phyloP scores from a whole-genome alignment of 2,113 vertebrate genomes.

The Ia io region DNA sequence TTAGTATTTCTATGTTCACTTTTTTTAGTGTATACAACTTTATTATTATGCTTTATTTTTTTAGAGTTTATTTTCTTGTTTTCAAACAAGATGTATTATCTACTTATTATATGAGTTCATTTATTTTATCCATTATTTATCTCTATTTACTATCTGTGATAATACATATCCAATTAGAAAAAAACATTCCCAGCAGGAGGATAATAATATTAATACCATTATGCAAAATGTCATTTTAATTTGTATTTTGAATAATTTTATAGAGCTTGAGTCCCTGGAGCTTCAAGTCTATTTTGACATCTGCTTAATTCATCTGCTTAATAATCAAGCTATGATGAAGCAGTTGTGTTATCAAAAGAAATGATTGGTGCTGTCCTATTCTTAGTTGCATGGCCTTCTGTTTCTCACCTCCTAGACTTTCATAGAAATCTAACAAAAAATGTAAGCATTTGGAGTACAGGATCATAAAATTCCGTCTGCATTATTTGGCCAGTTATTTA shows the following conservation, averaged over 20 bases:
- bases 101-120: background rate
- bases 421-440: conserved; percentile 21
- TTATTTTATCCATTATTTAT: conserved; percentile 17
- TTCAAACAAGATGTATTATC: background rate
- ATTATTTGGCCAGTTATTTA: background rate
- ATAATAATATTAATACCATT: background rate
- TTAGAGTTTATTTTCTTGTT: background rate
- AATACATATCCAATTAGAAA: background rate
- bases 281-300: conserved; percentile 55
- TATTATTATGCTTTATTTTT: conserved; percentile 33
- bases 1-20: background rate
- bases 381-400: background rate
- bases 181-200: background rate
- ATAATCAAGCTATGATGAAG: conserved; percentile 38
- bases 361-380: background rate
- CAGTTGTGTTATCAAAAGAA: conserved; percentile 10
- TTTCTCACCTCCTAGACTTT: conserved; percentile 4
- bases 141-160: background rate
- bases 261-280: background rate
- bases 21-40: background rate
- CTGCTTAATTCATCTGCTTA: conserved; percentile 46
- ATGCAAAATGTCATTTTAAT: conserved; percentile 17
- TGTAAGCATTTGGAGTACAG: background rate
- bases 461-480: background rate
- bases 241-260: conserved; percentile 38